A percentile compares a stretch with the other conserved stretches of the same genome.
Evolutionary conservation across 2,888 invertebrate species (phyloP).

Genomic region (Sturmia bella): DNA sequence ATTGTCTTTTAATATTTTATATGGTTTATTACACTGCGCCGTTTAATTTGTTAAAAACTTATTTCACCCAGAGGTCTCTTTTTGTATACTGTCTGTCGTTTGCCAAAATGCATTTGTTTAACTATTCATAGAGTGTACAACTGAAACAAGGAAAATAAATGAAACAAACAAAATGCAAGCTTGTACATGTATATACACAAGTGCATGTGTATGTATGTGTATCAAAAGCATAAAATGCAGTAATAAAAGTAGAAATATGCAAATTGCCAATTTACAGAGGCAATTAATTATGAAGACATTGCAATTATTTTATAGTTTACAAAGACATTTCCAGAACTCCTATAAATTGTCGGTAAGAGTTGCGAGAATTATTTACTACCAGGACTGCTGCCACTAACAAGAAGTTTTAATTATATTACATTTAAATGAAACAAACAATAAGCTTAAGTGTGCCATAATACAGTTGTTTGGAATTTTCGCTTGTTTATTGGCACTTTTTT

Average conservation of each 20-base stretch:
- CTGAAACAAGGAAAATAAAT: conserved; percentile 3
- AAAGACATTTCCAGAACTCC: conserved; percentile 42
- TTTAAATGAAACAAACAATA: neutral
- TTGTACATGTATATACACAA: no score
- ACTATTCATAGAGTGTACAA: conserved; percentile 21
- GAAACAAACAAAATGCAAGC: neutral
- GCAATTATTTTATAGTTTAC: conserved; percentile 49
- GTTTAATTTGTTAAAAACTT: conserved; percentile 35
- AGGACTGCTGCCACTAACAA: conserved; percentile 5
- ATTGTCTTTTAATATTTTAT: neutral
- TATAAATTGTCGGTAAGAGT: conserved; percentile 22
- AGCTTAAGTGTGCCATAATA: no score
- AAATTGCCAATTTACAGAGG: conserved; percentile 58
- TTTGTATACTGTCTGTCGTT: neutral
- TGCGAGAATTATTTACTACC: conserved; percentile 11
- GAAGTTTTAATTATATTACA: conserved; percentile 42
- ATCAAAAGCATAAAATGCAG: neutral
- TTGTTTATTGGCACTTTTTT: no score
- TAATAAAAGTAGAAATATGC: conserved; percentile 31
- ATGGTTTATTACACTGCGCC: conserved; percentile 38
- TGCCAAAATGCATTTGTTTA: conserved; percentile 48
- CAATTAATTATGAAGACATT: conserved; percentile 57
- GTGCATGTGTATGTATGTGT: no score
- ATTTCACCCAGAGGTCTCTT: conserved; percentile 53
- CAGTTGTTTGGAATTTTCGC: no score